A percentile compares a stretch with the other conserved stretches of the same genome.
Conservation (phyloP, 2,113 vertebrate species). For the Tachysurus vachellii region DNA sequence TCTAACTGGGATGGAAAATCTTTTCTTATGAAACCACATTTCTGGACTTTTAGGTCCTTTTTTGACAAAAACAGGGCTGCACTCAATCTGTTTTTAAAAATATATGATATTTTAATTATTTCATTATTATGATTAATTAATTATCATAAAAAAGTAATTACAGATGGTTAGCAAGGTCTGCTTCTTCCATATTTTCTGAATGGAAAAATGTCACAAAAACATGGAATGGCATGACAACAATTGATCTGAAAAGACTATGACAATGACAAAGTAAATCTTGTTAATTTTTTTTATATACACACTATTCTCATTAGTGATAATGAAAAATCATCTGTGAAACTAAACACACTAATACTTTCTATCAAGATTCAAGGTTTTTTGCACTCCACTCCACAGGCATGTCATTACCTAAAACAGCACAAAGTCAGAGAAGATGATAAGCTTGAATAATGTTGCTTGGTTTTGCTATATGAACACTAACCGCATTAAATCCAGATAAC, state of each 20-base stretch:
- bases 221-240: neutral
- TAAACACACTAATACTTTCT: neutral
- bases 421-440: neutral
- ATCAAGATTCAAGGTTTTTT: neutral
- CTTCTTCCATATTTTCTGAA: neutral
- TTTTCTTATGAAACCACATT: neutral
- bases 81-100: neutral
- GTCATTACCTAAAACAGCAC: neutral
- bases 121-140: too few relatives aligned
- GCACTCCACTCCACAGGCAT: neutral
- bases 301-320: neutral
- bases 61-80: neutral
- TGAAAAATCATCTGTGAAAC: neutral
- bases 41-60: neutral
- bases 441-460: neutral
- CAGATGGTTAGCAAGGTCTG: neutral
- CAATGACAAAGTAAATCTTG: neutral
- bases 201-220: neutral
- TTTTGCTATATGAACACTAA: slow-evolving; percentile 42
- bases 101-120: too few relatives aligned
- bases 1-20: neutral
- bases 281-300: neutral
- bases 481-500: slow-evolving; percentile 71
- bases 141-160: neutral
- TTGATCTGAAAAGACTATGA: neutral